Conservation (phyloP, 1,140 invertebrate species). For the Acyrthosiphon pisum region DNA sequence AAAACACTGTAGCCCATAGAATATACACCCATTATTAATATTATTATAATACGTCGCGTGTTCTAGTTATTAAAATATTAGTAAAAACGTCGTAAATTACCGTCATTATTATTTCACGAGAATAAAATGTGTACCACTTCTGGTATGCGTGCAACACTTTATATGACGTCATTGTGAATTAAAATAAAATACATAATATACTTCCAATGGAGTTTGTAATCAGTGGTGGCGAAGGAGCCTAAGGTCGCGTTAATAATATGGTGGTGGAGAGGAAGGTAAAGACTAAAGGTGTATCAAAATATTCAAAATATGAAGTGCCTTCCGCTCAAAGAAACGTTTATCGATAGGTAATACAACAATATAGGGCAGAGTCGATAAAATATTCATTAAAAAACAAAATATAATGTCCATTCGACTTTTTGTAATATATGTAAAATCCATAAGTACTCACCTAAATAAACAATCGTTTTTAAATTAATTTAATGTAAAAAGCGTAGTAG, state of each 20-base stretch:
- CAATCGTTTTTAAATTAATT: too few relatives aligned
- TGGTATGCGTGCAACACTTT: background rate
- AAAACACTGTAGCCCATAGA: background rate
- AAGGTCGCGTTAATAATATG: background rate
- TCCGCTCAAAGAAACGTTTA: background rate
- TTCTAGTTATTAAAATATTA: constrained; percentile 27
- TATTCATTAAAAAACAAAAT: background rate
- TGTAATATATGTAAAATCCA: background rate
- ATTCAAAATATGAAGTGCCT: background rate
- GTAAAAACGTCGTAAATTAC: background rate
- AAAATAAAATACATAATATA: background rate
- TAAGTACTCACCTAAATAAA: too few relatives aligned
- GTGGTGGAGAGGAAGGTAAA: background rate
- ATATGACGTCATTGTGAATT: background rate
- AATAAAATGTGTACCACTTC: background rate
- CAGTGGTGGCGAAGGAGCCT: background rate
- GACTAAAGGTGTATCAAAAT: background rate
- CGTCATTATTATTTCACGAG: constrained; percentile 1
- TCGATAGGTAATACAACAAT: background rate
- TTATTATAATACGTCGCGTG: background rate
- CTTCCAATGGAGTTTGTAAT: background rate
- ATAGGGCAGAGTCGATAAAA: background rate
- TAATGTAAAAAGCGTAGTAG: background rate
- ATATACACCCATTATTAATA: background rate
- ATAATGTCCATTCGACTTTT: background rate